phyloP scores from a whole-genome alignment of 2,888 invertebrate genomes.

The Muscina levida region DNA sequence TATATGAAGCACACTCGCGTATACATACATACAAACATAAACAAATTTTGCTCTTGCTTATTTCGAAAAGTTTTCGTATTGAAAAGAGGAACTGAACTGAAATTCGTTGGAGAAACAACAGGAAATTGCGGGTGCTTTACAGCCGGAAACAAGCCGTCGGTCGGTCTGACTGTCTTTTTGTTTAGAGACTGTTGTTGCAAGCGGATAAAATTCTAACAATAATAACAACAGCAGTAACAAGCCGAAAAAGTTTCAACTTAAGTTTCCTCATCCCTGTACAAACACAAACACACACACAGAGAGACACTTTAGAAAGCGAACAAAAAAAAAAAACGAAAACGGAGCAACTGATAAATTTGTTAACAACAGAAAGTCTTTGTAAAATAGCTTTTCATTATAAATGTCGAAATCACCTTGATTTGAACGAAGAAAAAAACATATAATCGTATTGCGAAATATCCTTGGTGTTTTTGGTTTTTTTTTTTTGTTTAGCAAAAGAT shows the following conservation, averaged over 20 bases:
- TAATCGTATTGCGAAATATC: too few relatives aligned
- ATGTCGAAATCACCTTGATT: slow-evolving; percentile 11
- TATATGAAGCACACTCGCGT: slow-evolving; percentile 16
- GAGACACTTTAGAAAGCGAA: not conserved
- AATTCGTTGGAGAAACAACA: slow-evolving; percentile 64
- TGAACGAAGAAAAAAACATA: not conserved
- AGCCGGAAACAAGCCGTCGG: slow-evolving; percentile 68
- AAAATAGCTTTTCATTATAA: slow-evolving; percentile 47
- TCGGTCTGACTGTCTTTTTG: slow-evolving; percentile 67
- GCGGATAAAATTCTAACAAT: slow-evolving; percentile 38
- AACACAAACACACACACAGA: slow-evolving; percentile 22
- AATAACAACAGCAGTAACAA: slow-evolving; percentile 15
- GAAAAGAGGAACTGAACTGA: slow-evolving; percentile 51
- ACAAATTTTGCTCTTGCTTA: slow-evolving; percentile 23
- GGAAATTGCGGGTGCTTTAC: slow-evolving; percentile 69
- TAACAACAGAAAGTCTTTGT: slow-evolving; percentile 28
- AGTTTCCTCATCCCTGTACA: too few relatives aligned
- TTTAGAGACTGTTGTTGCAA: slow-evolving; percentile 50
- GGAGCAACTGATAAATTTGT: slow-evolving; percentile 46
- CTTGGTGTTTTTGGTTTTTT: too few relatives aligned
- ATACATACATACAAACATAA: slow-evolving; percentile 15
- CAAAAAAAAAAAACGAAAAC: not conserved
- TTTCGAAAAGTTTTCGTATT: slow-evolving; percentile 45
- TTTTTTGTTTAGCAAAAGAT: too few relatives aligned
- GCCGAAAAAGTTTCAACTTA: slow-evolving; percentile 55